Conservation (phyloP, 2,797 vertebrate species). For the Octomys mimax region DNA sequence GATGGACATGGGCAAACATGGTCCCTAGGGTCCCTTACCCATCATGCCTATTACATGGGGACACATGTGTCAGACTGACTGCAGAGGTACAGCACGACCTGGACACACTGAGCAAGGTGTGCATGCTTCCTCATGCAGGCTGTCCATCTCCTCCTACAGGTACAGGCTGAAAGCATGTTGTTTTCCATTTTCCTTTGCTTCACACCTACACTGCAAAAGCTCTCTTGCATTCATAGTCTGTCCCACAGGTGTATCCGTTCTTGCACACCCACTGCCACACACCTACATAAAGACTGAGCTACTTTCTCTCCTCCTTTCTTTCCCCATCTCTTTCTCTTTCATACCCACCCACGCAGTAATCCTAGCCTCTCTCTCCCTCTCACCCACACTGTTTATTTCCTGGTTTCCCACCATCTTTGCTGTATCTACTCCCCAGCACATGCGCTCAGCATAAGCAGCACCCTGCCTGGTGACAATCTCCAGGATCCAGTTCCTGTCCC, state of each 20-base stretch:
- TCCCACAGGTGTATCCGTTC: slow-evolving; percentile 23
- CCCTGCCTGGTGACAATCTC: neutral
- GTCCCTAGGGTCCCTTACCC: neutral
- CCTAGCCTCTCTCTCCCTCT: slow-evolving; percentile 65
- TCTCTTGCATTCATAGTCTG: slow-evolving; percentile 14
- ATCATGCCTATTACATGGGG: neutral
- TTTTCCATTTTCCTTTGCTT: slow-evolving; percentile 1
- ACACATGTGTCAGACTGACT: neutral
- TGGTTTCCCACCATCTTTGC: slow-evolving; percentile 67
- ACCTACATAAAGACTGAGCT: slow-evolving; percentile 56
- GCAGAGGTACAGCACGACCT: neutral
- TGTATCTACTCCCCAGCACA: slow-evolving; percentile 25
- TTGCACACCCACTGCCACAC: slow-evolving; percentile 65
- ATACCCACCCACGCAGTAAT: slow-evolving; percentile 78
- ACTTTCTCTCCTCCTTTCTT: slow-evolving; percentile 70
- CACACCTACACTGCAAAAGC: slow-evolving; percentile 36
- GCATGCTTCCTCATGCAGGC: neutral
- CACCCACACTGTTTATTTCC: slow-evolving; percentile 77
- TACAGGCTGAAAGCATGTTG: neutral
- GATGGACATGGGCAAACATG: neutral
- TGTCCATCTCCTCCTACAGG: neutral
- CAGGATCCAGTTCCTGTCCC: neutral
- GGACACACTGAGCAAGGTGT: neutral
- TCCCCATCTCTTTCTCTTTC: slow-evolving; percentile 67
- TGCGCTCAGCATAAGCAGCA: neutral